phyloP scores from a whole-genome alignment of 2,888 invertebrate genomes.

The Parnassius mnemosyne region DNA sequence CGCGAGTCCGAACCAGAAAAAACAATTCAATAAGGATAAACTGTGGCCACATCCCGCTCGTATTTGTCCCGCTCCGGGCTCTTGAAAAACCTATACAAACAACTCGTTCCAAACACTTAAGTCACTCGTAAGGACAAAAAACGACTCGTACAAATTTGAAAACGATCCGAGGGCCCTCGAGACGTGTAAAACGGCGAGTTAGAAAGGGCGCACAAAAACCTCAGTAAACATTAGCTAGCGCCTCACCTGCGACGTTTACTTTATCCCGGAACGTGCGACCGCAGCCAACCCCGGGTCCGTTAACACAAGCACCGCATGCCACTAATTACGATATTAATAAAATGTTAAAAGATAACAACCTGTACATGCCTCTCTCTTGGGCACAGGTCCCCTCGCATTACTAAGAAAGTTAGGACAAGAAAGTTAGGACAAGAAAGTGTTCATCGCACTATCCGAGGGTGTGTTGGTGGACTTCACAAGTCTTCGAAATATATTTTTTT shows the following conservation, averaged over 20 bases:
- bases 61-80: slow-evolving; percentile 51
- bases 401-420: no score
- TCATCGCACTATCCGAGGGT: no score
- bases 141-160: slow-evolving; percentile 61
- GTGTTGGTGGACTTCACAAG: no score
- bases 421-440: no score
- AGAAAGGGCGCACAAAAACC: slow-evolving; percentile 32
- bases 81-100: slow-evolving; percentile 66
- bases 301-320: no score
- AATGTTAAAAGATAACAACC: no score
- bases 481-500: no score
- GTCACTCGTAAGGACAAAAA: slow-evolving; percentile 66
- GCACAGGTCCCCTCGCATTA: no score
- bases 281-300: neutral
- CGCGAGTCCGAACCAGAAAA: neutral
- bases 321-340: no score
- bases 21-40: slow-evolving; percentile 13
- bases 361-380: no score
- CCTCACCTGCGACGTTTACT: slow-evolving; percentile 37
- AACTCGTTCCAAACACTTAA: slow-evolving; percentile 69
- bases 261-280: neutral
- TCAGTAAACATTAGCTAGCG: slow-evolving; percentile 35
- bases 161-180: slow-evolving; percentile 57
- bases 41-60: slow-evolving; percentile 10
- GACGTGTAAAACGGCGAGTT: slow-evolving; percentile 66